These are phyloP conservation scores for Octodon degus DNA, from an alignment of 2,113 vertebrate species.

Conservation along the genomic window DNA sequence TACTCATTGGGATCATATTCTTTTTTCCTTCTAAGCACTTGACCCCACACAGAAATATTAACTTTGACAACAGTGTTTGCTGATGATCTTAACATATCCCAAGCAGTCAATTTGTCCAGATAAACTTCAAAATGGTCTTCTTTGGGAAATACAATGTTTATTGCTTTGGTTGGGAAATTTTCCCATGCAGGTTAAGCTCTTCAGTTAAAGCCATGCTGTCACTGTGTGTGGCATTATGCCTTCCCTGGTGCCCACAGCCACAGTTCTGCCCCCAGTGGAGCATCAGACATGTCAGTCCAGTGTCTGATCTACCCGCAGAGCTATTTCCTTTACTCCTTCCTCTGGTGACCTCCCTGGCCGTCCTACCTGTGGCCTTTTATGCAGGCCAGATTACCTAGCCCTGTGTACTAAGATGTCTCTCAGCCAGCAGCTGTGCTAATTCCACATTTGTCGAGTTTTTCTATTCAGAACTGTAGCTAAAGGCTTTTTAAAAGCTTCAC, in stretches of 20 bases:
- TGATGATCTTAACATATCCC: neutral
- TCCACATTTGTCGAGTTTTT: neutral
- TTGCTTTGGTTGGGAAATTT: neutral
- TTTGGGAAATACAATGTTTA: neutral
- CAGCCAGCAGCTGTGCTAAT: neutral
- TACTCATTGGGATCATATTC: slow-evolving; percentile 14
- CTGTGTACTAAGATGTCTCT: neutral
- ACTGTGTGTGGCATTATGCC: neutral
- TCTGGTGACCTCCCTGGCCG: neutral
- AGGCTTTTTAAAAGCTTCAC: neutral
- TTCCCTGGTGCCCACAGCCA: accelerated
- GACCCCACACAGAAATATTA: neutral
- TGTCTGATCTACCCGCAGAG: too few relatives aligned
- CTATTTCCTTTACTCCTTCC: neutral
- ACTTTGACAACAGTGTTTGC: neutral
- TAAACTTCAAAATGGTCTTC: neutral
- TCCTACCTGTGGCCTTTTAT: neutral
- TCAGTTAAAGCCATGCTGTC: neutral
- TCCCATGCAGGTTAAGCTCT: neutral
- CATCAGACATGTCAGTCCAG: neutral
- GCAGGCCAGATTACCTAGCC: neutral
- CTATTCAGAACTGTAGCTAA: neutral
- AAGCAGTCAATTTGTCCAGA: neutral
- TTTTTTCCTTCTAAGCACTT: slow-evolving; percentile 7
- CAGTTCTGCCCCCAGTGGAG: accelerated